These are phyloP conservation scores for Andrena dorsata DNA, from an alignment of 2,888 invertebrate genomes.

Conservation along the genomic window DNA sequence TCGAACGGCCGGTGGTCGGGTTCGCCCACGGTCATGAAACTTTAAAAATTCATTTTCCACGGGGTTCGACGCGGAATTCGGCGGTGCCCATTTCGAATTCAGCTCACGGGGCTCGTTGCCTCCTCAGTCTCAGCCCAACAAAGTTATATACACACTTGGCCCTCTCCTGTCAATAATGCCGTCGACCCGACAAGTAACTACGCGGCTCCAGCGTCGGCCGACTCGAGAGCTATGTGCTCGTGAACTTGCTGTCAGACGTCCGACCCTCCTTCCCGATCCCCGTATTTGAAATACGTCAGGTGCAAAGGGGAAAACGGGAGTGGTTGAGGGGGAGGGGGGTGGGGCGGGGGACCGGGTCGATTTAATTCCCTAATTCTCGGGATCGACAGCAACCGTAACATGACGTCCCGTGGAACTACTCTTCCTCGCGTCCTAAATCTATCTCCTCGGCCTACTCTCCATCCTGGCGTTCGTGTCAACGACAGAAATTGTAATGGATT, in stretches of 20 bases:
- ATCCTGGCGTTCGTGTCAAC: neutral
- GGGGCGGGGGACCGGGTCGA: conserved; percentile 43
- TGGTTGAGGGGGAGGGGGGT: neutral
- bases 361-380: conserved; percentile 72
- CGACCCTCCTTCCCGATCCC: conserved; percentile 46
- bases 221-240: conserved; percentile 56
- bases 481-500: conserved; percentile 29
- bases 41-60: conserved; percentile 74
- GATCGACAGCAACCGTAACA: conserved; percentile 64
- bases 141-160: conserved; percentile 72
- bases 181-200: conserved; percentile 64
- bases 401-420: conserved; percentile 49
- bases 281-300: conserved; percentile 74
- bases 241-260: conserved; percentile 64
- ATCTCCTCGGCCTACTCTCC: conserved; percentile 3
- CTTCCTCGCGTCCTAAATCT: conserved; percentile 43
- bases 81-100: conserved; percentile 73
- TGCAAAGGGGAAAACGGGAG: conserved; percentile 58
- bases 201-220: conserved; percentile 53
- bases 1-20: neutral
- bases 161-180: conserved; percentile 78
- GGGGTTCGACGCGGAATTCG: conserved; percentile 71
- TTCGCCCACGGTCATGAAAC: neutral
- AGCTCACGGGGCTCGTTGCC: conserved; percentile 63
- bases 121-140: conserved; percentile 70